A percentile compares a stretch with the other conserved stretches of the same genome.
phyloP scores from a whole-genome alignment of 2,888 invertebrate species.

The Cryptocephalus moraei region DNA sequence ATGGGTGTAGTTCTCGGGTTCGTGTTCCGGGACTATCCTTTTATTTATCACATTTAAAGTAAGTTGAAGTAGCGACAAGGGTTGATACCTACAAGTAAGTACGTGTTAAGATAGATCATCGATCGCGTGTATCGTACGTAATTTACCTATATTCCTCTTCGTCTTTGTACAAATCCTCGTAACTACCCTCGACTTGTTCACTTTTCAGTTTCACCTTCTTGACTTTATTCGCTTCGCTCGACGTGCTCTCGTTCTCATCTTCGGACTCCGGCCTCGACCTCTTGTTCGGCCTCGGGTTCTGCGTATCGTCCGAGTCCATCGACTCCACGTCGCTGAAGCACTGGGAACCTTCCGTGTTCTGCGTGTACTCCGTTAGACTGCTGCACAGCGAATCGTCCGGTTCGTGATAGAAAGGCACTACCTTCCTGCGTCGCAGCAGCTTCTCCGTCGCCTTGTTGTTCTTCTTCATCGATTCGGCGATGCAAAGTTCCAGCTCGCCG shows the following conservation, averaged over 20 bases:
- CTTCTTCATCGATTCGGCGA: slow-evolving; percentile 26
- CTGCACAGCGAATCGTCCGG: slow-evolving; percentile 31
- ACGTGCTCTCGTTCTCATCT: slow-evolving; percentile 7
- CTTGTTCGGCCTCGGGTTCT: slow-evolving; percentile 4
- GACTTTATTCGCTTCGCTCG: slow-evolving; percentile 1
- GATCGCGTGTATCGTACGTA: not conserved
- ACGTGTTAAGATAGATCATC: not conserved
- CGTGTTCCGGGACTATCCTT: slow-evolving; percentile 26
- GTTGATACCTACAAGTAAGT: slow-evolving; percentile 23
- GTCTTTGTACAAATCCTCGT: slow-evolving; percentile 15
- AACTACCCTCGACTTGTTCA: slow-evolving; percentile 2
- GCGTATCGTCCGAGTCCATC: slow-evolving; percentile 10
- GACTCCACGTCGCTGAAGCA: slow-evolving; percentile 26
- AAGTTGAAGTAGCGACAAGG: slow-evolving; percentile 27
- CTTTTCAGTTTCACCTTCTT: slow-evolving; percentile 8
- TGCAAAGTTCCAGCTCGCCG: slow-evolving; percentile 28
- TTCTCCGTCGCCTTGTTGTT: slow-evolving; percentile 24
- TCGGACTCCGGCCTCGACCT: slow-evolving; percentile 7
- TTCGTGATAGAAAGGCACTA: slow-evolving; percentile 27
- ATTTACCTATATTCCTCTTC: slow-evolving; percentile 21
- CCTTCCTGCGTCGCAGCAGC: slow-evolving; percentile 20
- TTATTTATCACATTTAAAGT: slow-evolving; percentile 30
- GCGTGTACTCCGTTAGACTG: slow-evolving; percentile 26
- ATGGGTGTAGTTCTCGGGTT: slow-evolving; percentile 18
- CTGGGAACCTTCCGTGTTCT: slow-evolving; percentile 26